phyloP scores from a whole-genome alignment of 37 sponge, comb jelly and placozoan species.

The Lycopodina hypogea region DNA sequence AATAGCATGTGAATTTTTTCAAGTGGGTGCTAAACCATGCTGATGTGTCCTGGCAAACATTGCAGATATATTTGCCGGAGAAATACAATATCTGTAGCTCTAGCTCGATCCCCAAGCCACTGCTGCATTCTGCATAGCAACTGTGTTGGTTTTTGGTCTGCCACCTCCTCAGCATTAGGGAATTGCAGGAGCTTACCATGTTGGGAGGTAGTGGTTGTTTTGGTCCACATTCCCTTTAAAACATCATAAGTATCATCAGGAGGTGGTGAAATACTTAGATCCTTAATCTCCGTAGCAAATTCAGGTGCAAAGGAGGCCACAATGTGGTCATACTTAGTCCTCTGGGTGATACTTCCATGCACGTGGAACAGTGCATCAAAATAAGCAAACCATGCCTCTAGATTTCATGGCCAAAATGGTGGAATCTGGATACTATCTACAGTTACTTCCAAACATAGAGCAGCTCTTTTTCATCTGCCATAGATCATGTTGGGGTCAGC shows the following conservation, averaged over 20 bases:
- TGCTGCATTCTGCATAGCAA: slow-evolving; percentile 62
- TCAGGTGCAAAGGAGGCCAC: slow-evolving; percentile 41
- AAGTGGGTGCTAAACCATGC: slow-evolving; percentile 59
- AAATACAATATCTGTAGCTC: slow-evolving; percentile 9
- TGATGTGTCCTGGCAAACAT: slow-evolving; percentile 46
- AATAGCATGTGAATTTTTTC: slow-evolving; percentile 3
- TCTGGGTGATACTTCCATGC: slow-evolving; percentile 33
- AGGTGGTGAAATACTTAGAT: slow-evolving; percentile 38
- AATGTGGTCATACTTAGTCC: slow-evolving; percentile 49
- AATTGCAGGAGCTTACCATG: slow-evolving; percentile 52
- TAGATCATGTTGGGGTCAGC: too few relatives aligned
- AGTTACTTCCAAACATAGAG: too few relatives aligned
- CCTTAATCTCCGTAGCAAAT: slow-evolving; percentile 51
- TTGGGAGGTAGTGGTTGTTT: slow-evolving; percentile 42
- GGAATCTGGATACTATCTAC: too few relatives aligned
- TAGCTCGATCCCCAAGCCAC: slow-evolving; percentile 50
- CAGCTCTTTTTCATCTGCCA: too few relatives aligned
- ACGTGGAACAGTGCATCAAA: slow-evolving; percentile 64
- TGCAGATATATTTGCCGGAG: slow-evolving; percentile 56
- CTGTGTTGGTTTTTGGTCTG: slow-evolving; percentile 61
- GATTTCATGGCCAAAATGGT: slow-evolving; percentile 67
- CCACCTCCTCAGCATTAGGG: slow-evolving; percentile 32
- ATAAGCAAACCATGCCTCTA: slow-evolving; percentile 56
- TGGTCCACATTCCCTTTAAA: slow-evolving; percentile 31
- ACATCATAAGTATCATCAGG: slow-evolving; percentile 39